phyloP scores from a whole-genome alignment of 2,888 invertebrate genomes.

The Melanotus villosus region DNA sequence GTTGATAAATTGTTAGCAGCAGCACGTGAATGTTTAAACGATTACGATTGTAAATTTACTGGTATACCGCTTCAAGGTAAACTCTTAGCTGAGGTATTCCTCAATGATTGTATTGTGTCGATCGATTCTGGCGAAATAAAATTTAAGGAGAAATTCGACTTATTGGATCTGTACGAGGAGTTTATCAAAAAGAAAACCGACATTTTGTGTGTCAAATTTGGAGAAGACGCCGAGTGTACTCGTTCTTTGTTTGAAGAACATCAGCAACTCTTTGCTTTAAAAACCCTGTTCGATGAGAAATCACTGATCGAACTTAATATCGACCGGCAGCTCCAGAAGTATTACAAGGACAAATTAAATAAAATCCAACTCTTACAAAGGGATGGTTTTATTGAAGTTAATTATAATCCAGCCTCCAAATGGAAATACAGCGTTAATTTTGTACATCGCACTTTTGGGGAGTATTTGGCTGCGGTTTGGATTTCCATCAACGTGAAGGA shows the following conservation, averaged over 20 bases:
- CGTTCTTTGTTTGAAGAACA: constrained; percentile 7
- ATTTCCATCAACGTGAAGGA: constrained; percentile 3
- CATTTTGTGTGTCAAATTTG: constrained; percentile 20
- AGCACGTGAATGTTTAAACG: neutral
- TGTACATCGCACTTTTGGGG: constrained; percentile 21
- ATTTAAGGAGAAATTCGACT: constrained; percentile 21
- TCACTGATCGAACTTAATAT: neutral
- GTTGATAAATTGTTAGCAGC: neutral
- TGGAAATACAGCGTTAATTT: constrained; percentile 26
- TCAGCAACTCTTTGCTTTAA: constrained; percentile 19
- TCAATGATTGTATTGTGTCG: neutral
- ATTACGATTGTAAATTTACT: constrained; percentile 5
- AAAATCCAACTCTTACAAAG: constrained; percentile 27
- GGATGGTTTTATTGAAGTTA: constrained; percentile 12
- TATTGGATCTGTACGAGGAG: constrained; percentile 12
- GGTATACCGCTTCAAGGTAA: constrained; percentile 16
- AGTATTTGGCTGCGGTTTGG: constrained; percentile 22
- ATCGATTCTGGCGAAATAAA: neutral
- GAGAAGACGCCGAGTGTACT: neutral
- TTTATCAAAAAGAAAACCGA: constrained; percentile 13
- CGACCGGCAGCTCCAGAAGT: constrained; percentile 8
- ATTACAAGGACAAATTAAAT: constrained; percentile 1
- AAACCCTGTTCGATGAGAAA: neutral
- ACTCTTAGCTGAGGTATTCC: constrained; percentile 17
- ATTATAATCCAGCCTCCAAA: neutral